phyloP scores from a whole-genome alignment of 1,140 invertebrate genomes.

The Drosophila nebulosa region DNA sequence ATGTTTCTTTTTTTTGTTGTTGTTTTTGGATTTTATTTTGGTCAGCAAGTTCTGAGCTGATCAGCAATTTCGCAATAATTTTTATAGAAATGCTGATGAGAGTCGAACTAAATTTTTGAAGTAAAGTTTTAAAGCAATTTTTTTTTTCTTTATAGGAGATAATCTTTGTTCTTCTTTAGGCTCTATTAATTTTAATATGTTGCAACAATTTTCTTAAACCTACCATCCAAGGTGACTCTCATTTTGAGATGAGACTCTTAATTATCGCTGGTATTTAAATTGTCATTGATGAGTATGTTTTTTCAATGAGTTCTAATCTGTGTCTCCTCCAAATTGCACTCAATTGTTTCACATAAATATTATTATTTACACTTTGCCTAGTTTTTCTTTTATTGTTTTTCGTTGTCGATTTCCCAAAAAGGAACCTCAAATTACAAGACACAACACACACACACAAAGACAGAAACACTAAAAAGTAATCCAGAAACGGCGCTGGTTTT shows the following conservation, averaged over 20 bases:
- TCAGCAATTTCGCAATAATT: constrained; percentile 57
- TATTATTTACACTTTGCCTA: constrained; percentile 36
- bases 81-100: constrained; percentile 41
- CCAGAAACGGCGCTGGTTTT: not conserved
- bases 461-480: constrained; percentile 39
- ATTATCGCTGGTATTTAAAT: not conserved
- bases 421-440: constrained; percentile 57
- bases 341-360: not conserved
- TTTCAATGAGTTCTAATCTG: not conserved
- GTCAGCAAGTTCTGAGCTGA: constrained; percentile 42
- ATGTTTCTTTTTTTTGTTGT: constrained; percentile 8
- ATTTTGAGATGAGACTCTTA: constrained; percentile 13
- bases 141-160: too few relatives aligned
- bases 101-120: constrained; percentile 28
- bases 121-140: too few relatives aligned
- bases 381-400: not conserved
- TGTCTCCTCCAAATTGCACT: not conserved
- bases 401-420: constrained; percentile 26
- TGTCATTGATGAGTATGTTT: not conserved
- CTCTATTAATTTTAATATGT: too few relatives aligned
- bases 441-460: constrained; percentile 52
- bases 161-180: too few relatives aligned
- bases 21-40: constrained; percentile 19
- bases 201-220: constrained; percentile 1
- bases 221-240: constrained; percentile 35